Evolutionary conservation across 2,797 vertebrate genomes (phyloP).

Genomic region (Pseudochirops corinnae): DNA sequence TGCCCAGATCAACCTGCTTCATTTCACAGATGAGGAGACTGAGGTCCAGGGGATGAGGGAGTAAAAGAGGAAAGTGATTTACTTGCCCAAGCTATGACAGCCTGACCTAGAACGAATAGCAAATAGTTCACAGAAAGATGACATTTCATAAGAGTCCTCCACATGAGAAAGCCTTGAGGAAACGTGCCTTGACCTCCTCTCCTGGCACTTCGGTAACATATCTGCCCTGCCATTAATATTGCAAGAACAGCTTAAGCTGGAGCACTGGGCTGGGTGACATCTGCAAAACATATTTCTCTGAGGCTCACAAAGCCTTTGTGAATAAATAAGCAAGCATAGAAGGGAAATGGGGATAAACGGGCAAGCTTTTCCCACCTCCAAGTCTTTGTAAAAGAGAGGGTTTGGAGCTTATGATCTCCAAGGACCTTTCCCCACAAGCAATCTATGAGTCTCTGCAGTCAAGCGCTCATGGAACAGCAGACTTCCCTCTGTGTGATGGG

Average conservation of each 20-base stretch:
- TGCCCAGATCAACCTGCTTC: not conserved
- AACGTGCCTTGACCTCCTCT: not conserved
- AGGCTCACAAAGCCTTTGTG: not conserved
- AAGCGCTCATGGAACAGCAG: not conserved
- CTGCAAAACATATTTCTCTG: not conserved
- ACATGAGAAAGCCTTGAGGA: not conserved
- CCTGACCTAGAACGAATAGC: not conserved
- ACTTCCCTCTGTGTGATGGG: not conserved
- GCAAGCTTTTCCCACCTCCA: not conserved
- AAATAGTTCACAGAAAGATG: not conserved
- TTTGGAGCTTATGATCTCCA: not conserved
- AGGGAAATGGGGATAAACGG: not conserved
- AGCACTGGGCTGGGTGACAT: accelerated
- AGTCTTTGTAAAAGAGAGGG: not conserved
- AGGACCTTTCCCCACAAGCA: not conserved
- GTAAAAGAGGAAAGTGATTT: not conserved
- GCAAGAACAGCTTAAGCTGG: not conserved
- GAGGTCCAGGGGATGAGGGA: not conserved
- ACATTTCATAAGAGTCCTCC: not conserved
- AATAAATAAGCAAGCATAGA: not conserved
- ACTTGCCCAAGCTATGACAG: not conserved
- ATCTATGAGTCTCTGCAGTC: not conserved
- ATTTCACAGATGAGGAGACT: not conserved
- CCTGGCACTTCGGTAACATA: not conserved
- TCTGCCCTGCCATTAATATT: too few species aligned